Evolutionary conservation across 2,797 vertebrate species (phyloP), one percentile per base, ranked within the genome.

Genomic region (Hippopotamyrus pictus): DNA sequence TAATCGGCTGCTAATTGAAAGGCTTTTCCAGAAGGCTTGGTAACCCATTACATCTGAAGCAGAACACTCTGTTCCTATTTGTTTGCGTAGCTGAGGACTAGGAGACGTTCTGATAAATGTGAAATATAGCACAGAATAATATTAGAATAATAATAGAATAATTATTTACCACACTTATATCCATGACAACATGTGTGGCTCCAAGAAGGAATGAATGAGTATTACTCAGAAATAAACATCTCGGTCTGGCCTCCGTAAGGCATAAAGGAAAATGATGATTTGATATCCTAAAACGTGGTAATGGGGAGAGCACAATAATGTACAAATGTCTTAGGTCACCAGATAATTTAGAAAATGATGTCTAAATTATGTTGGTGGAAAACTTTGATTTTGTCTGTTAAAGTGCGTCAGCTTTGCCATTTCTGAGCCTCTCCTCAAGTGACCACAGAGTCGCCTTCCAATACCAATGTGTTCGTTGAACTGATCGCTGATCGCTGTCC

Each of bases 1-100:
- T 88, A 88, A 88, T 88, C 41, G 46, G 41, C 14, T 46, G 57
- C 59, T 69, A 88, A 88, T 88, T 88, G 87, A 50, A 88, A 73
- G 87, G 57, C 44, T 22, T 22, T 88, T 86, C 37, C 46, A 62
- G 65, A 73, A 69, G 57, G 37, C 59, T 17, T 25, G 46, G 22
- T 69, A 73, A 14, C 41, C 57, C 44, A 65, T 88, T 88, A 46
- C n/a, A 44, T 87, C 19, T 29, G 8, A 37, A 51, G 54, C 86
- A 87, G 86, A 62, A 65, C 54, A 12, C 7, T 46, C 54, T 87
- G 57, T 46, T 87, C 37, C 57, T 19, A 53, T 62, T 59, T 46
- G 54, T 46, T 65, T 46, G 37, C 46, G 54, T 51, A 17, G 76
- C 76, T 82, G 29, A 17, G 14, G 11, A 50, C 6, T 37, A 44